Evolutionary conservation across 2,113 vertebrate genomes (phyloP), one percentile per base, ranked within the genome.

Genomic region (Syngnathus floridae): DNA sequence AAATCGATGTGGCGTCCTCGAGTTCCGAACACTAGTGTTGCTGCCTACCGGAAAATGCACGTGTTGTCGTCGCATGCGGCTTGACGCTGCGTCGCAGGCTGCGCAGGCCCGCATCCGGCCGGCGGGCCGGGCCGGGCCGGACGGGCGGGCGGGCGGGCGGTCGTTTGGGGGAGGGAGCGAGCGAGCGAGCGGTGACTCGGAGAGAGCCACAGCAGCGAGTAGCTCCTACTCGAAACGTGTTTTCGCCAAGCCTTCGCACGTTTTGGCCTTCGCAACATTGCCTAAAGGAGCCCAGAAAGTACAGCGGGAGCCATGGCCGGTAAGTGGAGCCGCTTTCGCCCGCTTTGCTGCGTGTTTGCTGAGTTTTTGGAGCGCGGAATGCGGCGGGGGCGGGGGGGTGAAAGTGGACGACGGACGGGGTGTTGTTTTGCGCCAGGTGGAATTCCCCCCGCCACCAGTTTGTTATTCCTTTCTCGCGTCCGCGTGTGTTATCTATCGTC

Each of bases 371-470:
- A 22, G 40, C n/a, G n/a, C 21, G 38, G 19, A 14, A 7, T 31
- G 26, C 26, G 26, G 26, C 26, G 26, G 22, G n/a, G 8, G 37
- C 10, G 21, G 19, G 11, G 9, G 4, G 58, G 38, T 61, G 59
- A 61, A 61, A 61, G 40, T 61, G 40, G 59, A 61, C 59, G 8
- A 13, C 43, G 40, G 59, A 61, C 59, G 8, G 40, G 40, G 59
- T 61, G 59, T 77, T 87, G 81, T 79, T 83, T 76, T 79, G 78
- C 82, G 78, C 70, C 26, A 60, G 74, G 86, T 72, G 86, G 86
- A 85, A 82, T 87, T 86, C 73, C 82, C 88, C 88, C 84, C 40
- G 82, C 72, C 10, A 26, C 59, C 21, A 26, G 5, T 72, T 52
- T 45, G 51, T 65, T 26, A 40, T 60, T 13, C 10, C 19, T 38